A percentile compares a stretch with the other conserved stretches of the same genome.
These are phyloP conservation scores for Hippopotamus amphibius DNA, from an alignment of 2,113 vertebrate genomes.

Conservation along the genomic window DNA sequence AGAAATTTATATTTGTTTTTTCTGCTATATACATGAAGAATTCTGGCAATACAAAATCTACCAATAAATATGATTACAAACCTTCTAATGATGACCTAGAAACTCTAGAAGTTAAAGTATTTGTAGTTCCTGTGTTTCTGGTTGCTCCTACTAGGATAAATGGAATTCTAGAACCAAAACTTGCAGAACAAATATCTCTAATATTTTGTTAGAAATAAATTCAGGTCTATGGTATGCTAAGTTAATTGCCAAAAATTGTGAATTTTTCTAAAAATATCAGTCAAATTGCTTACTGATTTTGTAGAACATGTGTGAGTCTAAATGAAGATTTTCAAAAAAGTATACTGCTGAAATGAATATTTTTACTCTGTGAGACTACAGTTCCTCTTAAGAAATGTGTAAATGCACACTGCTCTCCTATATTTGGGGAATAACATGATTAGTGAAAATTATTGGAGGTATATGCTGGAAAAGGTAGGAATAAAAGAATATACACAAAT, in stretches of 20 bases:
- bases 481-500: neutral
- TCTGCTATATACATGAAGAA: neutral
- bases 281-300: constrained; percentile 9
- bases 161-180: neutral
- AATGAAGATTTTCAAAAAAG: constrained; percentile 24
- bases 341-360: neutral
- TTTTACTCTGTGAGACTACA: constrained; percentile 12
- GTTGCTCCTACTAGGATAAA: constrained; percentile 3
- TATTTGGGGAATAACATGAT: neutral
- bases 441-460: constrained; percentile 13
- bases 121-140: constrained; percentile 10
- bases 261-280: constrained; percentile 32
- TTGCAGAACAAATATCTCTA: neutral
- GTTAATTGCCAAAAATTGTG: neutral
- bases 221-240: neutral
- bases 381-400: neutral
- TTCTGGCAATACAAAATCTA: constrained; percentile 18
- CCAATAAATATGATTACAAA: neutral
- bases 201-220: constrained; percentile 50
- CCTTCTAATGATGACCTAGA: neutral
- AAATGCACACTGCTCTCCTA: neutral
- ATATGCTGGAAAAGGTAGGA: neutral
- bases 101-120: neutral
- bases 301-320: constrained; percentile 9
- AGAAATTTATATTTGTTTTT: neutral